Base-by-base conservation (phyloP, 2,797 vertebrate species). In the Hippocampus kuda region DNA sequence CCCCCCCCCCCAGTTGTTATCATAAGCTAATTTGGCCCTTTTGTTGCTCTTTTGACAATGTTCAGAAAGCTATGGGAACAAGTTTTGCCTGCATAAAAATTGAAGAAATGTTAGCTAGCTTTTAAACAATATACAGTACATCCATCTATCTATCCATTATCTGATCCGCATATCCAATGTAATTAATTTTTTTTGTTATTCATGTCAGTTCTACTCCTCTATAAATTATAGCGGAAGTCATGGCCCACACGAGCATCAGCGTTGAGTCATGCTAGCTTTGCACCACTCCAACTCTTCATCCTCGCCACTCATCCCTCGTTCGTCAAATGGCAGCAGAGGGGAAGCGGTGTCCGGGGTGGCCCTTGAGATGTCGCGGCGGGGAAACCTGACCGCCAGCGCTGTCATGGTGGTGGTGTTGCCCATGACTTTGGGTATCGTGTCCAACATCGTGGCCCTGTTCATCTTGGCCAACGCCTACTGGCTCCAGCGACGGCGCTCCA, bases 341-440 rank as follows among this genome's bases (percentile, higher is more conserved):
- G 75, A 70, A 67, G 72, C 68, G 72, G 81, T 83, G 73, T 72
- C 56, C 56, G 67, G 51, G 57, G 74, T 77, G 82, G 69, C 66
- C 11, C 67, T 70, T 34, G 77, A 68, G 3, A 68, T 80, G 54
- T 34, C 61, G 3, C 78, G 68, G 65, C 69, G 75, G 15, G 72
- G 62, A 30, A 91, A 92, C 75, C 15, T 68, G 2, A 68, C 73
- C 4, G 75, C 85, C 65, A 68, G 76, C 1, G 84, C 82, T 7
- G 75, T 90, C 0, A 86, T 90, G 0, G 78, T 89, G 0, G 93
- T 93, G 22, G 81, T 89, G 38, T 72, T 94, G 73, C 92, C 90
- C 68, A 94, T 95, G 94, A 93, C 92, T 0, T 83, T 96, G 78
- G 94, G 94, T 18, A 89, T 92, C 4, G 76, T 91, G 77, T 96